Percentiles rank a stretch among this genome's conserved stretches.
Conservation (phyloP, 1,140 invertebrate genomes). For the Lordiphosa collinella region DNA sequence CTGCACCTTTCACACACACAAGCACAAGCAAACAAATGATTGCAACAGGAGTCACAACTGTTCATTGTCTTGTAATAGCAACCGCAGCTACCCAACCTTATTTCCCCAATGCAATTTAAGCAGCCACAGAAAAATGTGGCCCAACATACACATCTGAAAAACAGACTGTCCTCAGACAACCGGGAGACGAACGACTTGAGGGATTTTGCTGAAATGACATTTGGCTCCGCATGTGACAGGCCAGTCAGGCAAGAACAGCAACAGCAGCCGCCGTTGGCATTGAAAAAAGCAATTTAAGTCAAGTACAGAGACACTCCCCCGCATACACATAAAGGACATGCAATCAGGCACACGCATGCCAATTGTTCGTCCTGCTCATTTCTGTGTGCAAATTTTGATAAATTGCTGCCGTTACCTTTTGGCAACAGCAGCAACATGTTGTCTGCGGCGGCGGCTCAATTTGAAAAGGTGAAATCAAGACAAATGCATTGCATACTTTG, state of each 20-base stretch:
- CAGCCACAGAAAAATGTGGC: slow-evolving; percentile 63
- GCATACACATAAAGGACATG: slow-evolving; percentile 31
- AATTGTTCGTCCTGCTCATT: slow-evolving; percentile 37
- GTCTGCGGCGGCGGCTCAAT: slow-evolving; percentile 40
- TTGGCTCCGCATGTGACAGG: slow-evolving; percentile 76
- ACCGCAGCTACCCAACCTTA: slow-evolving; percentile 15
- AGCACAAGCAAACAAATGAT: not conserved
- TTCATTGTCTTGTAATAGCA: slow-evolving; percentile 50
- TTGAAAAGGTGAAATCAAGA: slow-evolving; percentile 63
- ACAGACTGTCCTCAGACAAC: slow-evolving; percentile 3
- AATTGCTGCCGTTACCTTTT: slow-evolving; percentile 70
- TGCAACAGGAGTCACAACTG: slow-evolving; percentile 24
- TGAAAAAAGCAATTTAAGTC: slow-evolving; percentile 76
- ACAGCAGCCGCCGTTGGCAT: slow-evolving; percentile 59
- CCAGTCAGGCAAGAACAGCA: slow-evolving; percentile 23
- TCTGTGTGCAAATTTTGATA: slow-evolving; percentile 69
- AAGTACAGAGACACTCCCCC: slow-evolving; percentile 33
- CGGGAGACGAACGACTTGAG: slow-evolving; percentile 73
- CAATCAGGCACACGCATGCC: slow-evolving; percentile 54
- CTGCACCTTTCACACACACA: slow-evolving; percentile 18
- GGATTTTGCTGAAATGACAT: slow-evolving; percentile 78
- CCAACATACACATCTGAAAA: not conserved
- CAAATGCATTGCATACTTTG: slow-evolving; percentile 43
- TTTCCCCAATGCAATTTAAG: slow-evolving; percentile 63
- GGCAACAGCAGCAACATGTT: slow-evolving; percentile 29